Base-by-base conservation (phyloP, 2,797 vertebrate genomes). In the Trachurus trachurus region DNA sequence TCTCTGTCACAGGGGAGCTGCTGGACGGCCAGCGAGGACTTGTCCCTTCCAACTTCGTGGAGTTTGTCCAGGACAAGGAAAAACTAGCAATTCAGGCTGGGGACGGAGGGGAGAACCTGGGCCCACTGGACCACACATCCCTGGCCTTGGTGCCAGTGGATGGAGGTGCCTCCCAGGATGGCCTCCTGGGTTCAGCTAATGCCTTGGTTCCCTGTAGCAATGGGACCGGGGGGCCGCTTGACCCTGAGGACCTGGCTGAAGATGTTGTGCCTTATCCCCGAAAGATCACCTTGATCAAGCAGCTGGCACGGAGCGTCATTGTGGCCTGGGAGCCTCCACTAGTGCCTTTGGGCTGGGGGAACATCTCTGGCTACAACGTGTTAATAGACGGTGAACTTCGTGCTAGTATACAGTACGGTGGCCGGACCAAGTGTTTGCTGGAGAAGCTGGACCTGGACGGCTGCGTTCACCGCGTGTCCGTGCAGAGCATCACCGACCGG, bases 31-130 rank as follows among this genome's bases (percentile, higher is more conserved):
- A 99, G 82, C 93, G 98, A 88, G 98, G 98, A 42, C 93, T 99
- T 19, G 98, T 99, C 67, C 98, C 98, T 26, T 99, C 98, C 67
- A 99, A 99, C 94, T 99, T 99, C 13, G 98, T 99, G 88, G 98
- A 99, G 82, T 98, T 99, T 82, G 96, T 99, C 58, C 98, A 99
- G 86, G 98, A 99, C 91, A 98, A 95, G 1, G 97, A 98, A 83
- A 95, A 96, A 22, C 91, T 87, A 44, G 59, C 93, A 6, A 92
- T 95, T 0, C 86, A 91, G 50, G 78, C 92, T 0, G 90, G 94
- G 42, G 95, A 96, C n/a, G 93, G 90, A 1, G 96, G 95, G 5
- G 96, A 96, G n/a, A 96, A 97, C 45, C 94, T 95, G 82, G 94
- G 95, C 69, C 85, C 94, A 34, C 86, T 95, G 87, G 96, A 96